Evolutionary conservation across 2,797 vertebrate genomes (phyloP), one percentile per base, ranked within the genome.

Genomic region (Passerculus sandwichensis): DNA sequence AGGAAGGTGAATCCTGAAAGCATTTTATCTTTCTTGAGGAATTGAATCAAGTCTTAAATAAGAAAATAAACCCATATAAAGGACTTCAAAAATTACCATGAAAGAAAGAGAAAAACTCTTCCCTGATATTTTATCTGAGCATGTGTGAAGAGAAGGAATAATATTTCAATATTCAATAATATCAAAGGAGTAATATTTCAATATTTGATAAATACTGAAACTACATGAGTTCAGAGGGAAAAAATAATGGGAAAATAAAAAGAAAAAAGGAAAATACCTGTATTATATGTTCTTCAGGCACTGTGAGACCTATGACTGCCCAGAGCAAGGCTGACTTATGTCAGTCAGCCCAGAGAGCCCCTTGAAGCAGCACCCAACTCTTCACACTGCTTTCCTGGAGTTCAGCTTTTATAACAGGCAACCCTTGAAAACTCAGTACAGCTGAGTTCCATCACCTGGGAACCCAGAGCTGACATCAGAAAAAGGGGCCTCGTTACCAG

Each of bases 351-450:
- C 51, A 40, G 2, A 3, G 14, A 29, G 0, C 12, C 13, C 71
- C 64, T 51, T 25, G 13, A 3, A 85, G 3, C 47, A 57, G 0
- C 42, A 60, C 1, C 57, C 32, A 69, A 0, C 30, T 19, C 42
- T 9, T 29, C 45, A 60, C 22, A 10, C 7, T 36, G 3, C 9
- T 22, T 29, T 17, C 15, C 34, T 44, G 59, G 32, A 80, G 13
- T 5, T 66, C 42, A 44, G 34, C 11, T 65, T 84, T 84, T 47
- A 6, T 11, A 72, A 5, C 15, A 65, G 26, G 29, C 25, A 26
- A 26, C 27, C 12, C 36, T 34, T 61, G n/a, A 65, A 51, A 83
- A 80, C 12, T 47, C 80, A 34, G 54, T 20, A 11, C 40, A 82
- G 45, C 57, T 27, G 51, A 92, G 36, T 12, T 85, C 60, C 30